Evolutionary conservation across 2,797 vertebrate species (phyloP).

Genomic region (Tokudaia muenninki): DNA sequence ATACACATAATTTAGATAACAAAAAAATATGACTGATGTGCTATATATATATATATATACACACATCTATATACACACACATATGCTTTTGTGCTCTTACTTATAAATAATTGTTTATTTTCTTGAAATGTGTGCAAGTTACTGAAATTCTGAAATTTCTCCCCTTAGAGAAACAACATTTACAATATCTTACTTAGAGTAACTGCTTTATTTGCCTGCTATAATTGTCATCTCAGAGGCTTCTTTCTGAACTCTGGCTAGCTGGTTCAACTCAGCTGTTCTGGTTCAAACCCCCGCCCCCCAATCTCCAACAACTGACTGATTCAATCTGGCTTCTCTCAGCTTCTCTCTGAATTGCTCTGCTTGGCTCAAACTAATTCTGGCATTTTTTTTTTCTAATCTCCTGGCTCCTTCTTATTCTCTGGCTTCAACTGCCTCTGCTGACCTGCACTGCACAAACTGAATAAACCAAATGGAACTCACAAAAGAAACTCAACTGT

Average conservation of each 20-base stretch:
- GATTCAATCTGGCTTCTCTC: not conserved
- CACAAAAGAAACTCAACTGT: not conserved
- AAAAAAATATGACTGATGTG: not conserved
- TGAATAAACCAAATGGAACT: not conserved
- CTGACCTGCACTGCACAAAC: not conserved
- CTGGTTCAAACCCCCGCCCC: not conserved
- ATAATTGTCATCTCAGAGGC: not conserved
- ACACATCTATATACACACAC: not conserved
- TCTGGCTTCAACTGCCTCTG: not conserved
- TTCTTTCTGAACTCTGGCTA: not conserved
- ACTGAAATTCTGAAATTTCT: conserved; percentile 22
- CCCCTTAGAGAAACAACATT: conserved; percentile 32
- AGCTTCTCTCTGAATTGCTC: not conserved
- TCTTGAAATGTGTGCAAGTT: conserved; percentile 3
- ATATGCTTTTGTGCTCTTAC: conserved; percentile 2
- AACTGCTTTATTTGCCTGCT: not conserved
- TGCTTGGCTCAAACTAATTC: not conserved
- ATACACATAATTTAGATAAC: not conserved
- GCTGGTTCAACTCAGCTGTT: not conserved
- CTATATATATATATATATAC: not conserved
- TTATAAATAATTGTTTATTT: conserved; percentile 46
- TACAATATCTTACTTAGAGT: not conserved
- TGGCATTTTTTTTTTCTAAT: not conserved
- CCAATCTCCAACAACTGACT: not conserved
- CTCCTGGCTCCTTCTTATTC: not conserved